Percentiles rank a stretch among this genome's conserved stretches.
Conservation (phyloP, 2,797 vertebrate genomes). For the Echiichthys vipera region DNA sequence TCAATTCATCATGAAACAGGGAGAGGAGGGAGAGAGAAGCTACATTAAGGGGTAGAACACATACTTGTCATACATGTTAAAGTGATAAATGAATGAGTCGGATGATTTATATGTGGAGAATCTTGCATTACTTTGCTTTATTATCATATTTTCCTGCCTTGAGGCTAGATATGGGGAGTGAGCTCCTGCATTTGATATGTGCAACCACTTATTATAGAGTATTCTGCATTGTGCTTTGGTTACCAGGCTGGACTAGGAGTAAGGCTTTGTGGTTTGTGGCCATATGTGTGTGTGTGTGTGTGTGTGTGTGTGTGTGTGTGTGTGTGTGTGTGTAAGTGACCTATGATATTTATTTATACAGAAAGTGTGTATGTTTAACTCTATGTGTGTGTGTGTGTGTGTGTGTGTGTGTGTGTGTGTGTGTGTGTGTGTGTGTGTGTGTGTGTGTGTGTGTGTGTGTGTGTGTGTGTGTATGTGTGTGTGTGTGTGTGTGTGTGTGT, state of each 20-base stretch:
- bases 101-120: slow-evolving; percentile 34
- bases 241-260: slow-evolving; percentile 72
- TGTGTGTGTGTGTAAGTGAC: slow-evolving; percentile 61
- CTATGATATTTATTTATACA: slow-evolving; percentile 79
- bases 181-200: slow-evolving; percentile 71
- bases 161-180: slow-evolving; percentile 52
- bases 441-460: slow-evolving; percentile 38
- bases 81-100: slow-evolving; percentile 38
- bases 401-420: slow-evolving; percentile 22
- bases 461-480: slow-evolving; percentile 22
- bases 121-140: slow-evolving; percentile 44
- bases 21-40: slow-evolving; percentile 17
- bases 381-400: slow-evolving; percentile 26
- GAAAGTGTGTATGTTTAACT: slow-evolving; percentile 71
- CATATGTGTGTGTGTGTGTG: slow-evolving; percentile 53
- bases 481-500: slow-evolving; percentile 33
- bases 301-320: slow-evolving; percentile 37
- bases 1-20: slow-evolving; percentile 47
- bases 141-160: slow-evolving; percentile 54
- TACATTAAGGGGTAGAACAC: slow-evolving; percentile 28
- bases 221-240: slow-evolving; percentile 80
- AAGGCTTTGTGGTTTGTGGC: slow-evolving; percentile 77
- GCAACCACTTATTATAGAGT: slow-evolving; percentile 79
- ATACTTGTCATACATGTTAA: slow-evolving; percentile 29
- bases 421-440: slow-evolving; percentile 33